Percentiles rank a stretch among this genome's conserved stretches.
Evolutionary conservation across 2,797 vertebrate species (phyloP).

Genomic region (Urophycis tenuis): DNA sequence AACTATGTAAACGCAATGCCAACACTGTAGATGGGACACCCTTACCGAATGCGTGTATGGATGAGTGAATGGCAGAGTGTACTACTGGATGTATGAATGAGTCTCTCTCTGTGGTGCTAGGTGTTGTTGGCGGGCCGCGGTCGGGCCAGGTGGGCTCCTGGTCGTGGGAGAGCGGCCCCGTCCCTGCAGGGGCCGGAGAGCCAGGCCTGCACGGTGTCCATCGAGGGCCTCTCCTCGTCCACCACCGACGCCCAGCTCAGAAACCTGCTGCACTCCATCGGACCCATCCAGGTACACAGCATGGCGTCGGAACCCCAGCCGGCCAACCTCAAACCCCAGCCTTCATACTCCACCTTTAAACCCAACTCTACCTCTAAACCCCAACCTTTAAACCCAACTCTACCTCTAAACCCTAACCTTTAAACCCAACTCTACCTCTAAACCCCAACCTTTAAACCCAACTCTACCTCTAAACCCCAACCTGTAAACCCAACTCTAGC

Average conservation of each 20-base stretch:
- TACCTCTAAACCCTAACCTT: too few species aligned
- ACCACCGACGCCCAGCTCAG: slow-evolving; percentile 88
- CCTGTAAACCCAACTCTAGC: too few species aligned
- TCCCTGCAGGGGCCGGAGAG: slow-evolving; percentile 54
- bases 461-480: too few species aligned
- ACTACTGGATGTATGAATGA: neutral
- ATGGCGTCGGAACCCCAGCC: neutral
- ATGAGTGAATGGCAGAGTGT: too few species aligned
- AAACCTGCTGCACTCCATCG: slow-evolving; percentile 92
- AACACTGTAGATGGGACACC: too few species aligned
- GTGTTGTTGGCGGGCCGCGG: slow-evolving; percentile 63
- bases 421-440: neutral
- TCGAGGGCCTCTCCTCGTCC: slow-evolving; percentile 93
- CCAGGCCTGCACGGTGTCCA: slow-evolving; percentile 82
- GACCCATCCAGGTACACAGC: slow-evolving; percentile 85
- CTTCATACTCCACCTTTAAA: too few species aligned
- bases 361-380: too few species aligned
- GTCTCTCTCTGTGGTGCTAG: neutral
- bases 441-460: too few species aligned
- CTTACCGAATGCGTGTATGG: too few species aligned
- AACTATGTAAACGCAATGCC: neutral
- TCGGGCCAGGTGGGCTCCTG: slow-evolving; percentile 63
- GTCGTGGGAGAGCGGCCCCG: slow-evolving; percentile 65
- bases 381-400: too few species aligned
- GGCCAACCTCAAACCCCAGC: neutral